Evolutionary conservation across 1,140 invertebrate genomes (phyloP).

Genomic region (Lordiphosa clarofinis): DNA sequence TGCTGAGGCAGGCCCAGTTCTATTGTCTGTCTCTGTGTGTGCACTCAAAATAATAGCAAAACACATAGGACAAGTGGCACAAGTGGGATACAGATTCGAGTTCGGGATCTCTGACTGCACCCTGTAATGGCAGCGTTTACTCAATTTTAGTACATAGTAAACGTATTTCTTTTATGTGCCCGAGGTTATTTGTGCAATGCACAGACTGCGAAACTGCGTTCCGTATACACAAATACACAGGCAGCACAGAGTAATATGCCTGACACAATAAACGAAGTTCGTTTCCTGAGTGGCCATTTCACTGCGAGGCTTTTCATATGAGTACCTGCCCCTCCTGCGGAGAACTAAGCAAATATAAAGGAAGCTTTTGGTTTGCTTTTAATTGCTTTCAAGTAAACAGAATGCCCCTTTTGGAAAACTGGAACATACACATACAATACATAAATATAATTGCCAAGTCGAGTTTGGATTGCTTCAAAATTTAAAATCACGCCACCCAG

Average conservation of each 20-base stretch:
- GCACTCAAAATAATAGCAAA: slow-evolving; percentile 69
- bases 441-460: slow-evolving; percentile 67
- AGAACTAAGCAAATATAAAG: slow-evolving; percentile 63
- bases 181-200: slow-evolving; percentile 63
- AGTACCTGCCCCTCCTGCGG: slow-evolving; percentile 2
- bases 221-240: slow-evolving; percentile 37
- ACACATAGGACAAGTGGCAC: slow-evolving; percentile 23
- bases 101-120: slow-evolving; percentile 48
- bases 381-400: slow-evolving; percentile 74
- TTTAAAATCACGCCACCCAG: slow-evolving; percentile 29
- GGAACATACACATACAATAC: slow-evolving; percentile 52
- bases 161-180: slow-evolving; percentile 72
- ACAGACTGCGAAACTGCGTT: slow-evolving; percentile 34
- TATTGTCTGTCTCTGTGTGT: slow-evolving; percentile 27
- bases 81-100: not conserved
- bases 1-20: slow-evolving; percentile 32
- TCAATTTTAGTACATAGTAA: slow-evolving; percentile 76
- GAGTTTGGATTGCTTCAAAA: slow-evolving; percentile 28
- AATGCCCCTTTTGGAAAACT: slow-evolving; percentile 56
- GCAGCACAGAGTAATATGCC: slow-evolving; percentile 39
- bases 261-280: slow-evolving; percentile 75
- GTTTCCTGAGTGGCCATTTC: slow-evolving; percentile 75
- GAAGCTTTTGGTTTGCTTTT: slow-evolving; percentile 61
- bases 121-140: slow-evolving; percentile 71
- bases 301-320: slow-evolving; percentile 65